Evolutionary conservation across 2,113 vertebrate genomes (phyloP).

Genomic region (Oryzias celebensis): DNA sequence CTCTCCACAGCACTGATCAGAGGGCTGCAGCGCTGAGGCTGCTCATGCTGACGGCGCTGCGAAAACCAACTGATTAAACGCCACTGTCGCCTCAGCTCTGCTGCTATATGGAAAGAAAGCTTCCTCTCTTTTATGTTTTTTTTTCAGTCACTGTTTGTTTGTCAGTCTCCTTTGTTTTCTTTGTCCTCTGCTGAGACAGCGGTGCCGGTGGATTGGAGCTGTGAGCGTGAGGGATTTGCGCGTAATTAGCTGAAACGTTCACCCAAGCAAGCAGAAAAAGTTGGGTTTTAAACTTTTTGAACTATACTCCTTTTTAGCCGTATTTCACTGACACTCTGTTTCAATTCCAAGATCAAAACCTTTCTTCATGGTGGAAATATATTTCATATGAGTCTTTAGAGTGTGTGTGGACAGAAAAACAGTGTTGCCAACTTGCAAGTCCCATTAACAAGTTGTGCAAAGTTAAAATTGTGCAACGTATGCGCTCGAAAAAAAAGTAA

Average conservation of each 20-base stretch:
- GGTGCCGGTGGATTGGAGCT: slow-evolving; percentile 71
- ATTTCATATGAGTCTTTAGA: slow-evolving; percentile 71
- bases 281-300: slow-evolving; percentile 75
- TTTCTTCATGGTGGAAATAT: slow-evolving; percentile 65
- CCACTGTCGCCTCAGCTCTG: slow-evolving; percentile 72
- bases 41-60: slow-evolving; percentile 68
- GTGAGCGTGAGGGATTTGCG: slow-evolving; percentile 72
- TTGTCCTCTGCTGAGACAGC: slow-evolving; percentile 75
- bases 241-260: slow-evolving; percentile 81
- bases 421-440: slow-evolving; percentile 63
- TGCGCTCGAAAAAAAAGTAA: slow-evolving; percentile 33
- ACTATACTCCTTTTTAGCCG: slow-evolving; percentile 61
- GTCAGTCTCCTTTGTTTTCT: slow-evolving; percentile 78
- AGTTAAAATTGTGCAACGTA: slow-evolving; percentile 57
- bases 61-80: slow-evolving; percentile 79
- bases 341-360: slow-evolving; percentile 79
- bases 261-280: slow-evolving; percentile 70
- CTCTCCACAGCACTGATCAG: slow-evolving; percentile 75
- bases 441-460: slow-evolving; percentile 72
- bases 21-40: slow-evolving; percentile 64
- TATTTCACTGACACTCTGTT: slow-evolving; percentile 72
- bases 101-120: slow-evolving; percentile 72
- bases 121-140: slow-evolving; percentile 69
- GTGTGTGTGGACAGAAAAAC: slow-evolving; percentile 65
- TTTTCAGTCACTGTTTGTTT: slow-evolving; percentile 76